Evolutionary conservation across 2,797 vertebrate species (phyloP), one percentile per base, ranked within the genome.

Genomic region (Acanthurus lineatus): DNA sequence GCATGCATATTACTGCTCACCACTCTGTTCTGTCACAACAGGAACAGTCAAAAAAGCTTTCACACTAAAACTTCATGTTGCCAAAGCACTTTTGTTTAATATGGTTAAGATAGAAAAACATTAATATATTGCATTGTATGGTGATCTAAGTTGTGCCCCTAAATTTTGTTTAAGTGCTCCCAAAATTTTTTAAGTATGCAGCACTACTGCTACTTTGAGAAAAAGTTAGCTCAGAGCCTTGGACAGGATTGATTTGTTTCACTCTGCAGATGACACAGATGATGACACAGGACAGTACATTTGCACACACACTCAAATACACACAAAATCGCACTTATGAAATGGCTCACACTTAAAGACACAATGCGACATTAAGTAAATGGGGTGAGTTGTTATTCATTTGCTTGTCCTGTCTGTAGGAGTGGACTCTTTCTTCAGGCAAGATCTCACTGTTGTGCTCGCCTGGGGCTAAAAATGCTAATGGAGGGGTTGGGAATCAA

Each of bases 381-480:
- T 6, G 12, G 5, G 11, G 9, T 0, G 10, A 32, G 8, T 49
- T 62, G 32, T 57, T 58, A 25, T 66, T 35, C 5, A 2, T 54
- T 54, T 59, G 11, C 53, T 44, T 52, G 35, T 54, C 44, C 49
- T 66, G 42, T 59, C 71, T 61, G 52, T 52, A 63, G 63, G 42
- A 80, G n/a, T 51, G 56, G 53, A 67, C 38, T 58, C 25, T 77
- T 67, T 59, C 73, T 72, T 53, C 47, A 58, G 79, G 75, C 57
- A 61, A 75, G 35, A 56, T 74, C 32, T 67, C 19, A 79, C 64
- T 73, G 74, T 75, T 83, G 57, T 65, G 12, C 61, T 83, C 71
- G 60, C 82, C 71, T 16, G 10, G 9, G 54, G 80, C 78, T 51
- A 58, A 68, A 76, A 72, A 88, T 85, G 62, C 54, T 69, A 75